Evolutionary conservation across 2,888 invertebrate species (phyloP).

Genomic region (Drosophila nigricruria): DNA sequence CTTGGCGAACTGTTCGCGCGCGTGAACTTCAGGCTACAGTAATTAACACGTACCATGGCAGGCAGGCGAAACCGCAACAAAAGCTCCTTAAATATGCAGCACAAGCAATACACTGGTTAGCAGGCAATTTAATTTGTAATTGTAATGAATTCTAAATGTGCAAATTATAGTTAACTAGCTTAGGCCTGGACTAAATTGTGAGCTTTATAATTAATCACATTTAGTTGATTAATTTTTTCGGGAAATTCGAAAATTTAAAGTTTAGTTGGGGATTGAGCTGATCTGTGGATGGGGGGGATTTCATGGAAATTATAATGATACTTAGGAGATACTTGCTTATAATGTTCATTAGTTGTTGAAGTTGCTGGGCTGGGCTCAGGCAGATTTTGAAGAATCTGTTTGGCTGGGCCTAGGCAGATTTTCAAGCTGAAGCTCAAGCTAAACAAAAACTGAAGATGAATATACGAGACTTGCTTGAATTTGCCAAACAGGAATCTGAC

Average conservation of each 20-base stretch:
- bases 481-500: background rate
- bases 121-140: slow-evolving; percentile 2
- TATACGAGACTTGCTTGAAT: too few species aligned
- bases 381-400: background rate
- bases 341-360: too few species aligned
- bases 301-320: background rate
- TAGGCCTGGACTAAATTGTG: background rate
- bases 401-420: background rate
- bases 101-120: background rate
- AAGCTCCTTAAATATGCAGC: slow-evolving; percentile 52
- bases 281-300: background rate
- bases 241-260: too few species aligned
- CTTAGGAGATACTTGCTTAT: background rate
- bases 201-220: background rate
- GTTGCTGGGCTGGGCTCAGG: too few species aligned
- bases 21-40: slow-evolving; percentile 24
- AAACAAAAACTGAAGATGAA: too few species aligned
- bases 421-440: too few species aligned
- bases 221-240: background rate
- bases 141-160: slow-evolving; percentile 1
- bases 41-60: slow-evolving; percentile 65
- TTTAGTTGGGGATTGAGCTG: background rate
- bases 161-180: slow-evolving; percentile 10
- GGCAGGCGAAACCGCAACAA: slow-evolving; percentile 40
- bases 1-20: background rate